A percentile compares a stretch with the other conserved stretches of the same genome.
Evolutionary conservation across 2,113 vertebrate species (phyloP).

Genomic region (Spea multiplicata): DNA sequence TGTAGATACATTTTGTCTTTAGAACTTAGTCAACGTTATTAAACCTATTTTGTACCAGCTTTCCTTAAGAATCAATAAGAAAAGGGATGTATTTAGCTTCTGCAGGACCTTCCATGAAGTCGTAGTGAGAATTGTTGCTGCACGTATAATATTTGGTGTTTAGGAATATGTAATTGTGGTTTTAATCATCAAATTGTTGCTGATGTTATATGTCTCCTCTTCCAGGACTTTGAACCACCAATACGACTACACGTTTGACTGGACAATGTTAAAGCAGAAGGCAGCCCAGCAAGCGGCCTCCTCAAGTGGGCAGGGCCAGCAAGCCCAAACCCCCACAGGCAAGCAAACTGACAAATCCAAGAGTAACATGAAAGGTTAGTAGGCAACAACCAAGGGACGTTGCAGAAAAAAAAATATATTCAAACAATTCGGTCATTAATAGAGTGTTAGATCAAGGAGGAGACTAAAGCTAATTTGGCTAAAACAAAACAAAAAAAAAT

Average conservation of each 20-base stretch:
- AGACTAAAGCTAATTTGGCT: slow-evolving; percentile 84
- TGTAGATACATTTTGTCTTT: no score
- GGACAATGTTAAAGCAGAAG: slow-evolving; percentile 99
- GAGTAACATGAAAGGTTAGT: slow-evolving; percentile 99
- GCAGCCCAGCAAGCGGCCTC: slow-evolving; percentile 97
- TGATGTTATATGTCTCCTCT: slow-evolving; percentile 19
- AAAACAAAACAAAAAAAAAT: slow-evolving; percentile 49
- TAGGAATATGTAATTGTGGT: no score
- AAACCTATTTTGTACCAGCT: no score
- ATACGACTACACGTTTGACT: slow-evolving; percentile 99
- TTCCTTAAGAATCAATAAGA: no score
- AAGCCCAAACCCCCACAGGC: slow-evolving; percentile 99
- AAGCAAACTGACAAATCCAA: slow-evolving; percentile 99
- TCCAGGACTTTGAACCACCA: slow-evolving; percentile 97
- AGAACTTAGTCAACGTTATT: no score
- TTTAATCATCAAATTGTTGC: no score
- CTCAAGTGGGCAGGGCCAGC: slow-evolving; percentile 97
- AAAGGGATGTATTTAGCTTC: no score
- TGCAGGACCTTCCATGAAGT: no score
- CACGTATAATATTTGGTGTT: no score
- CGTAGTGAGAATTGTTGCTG: no score
- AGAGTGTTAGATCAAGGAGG: slow-evolving; percentile 83
- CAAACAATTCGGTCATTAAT: slow-evolving; percentile 24
- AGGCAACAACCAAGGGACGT: slow-evolving; percentile 99
- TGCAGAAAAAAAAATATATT: slow-evolving; percentile 65